Evolutionary conservation across 2,797 vertebrate species (phyloP).

Genomic region (Prionace glauca): DNA sequence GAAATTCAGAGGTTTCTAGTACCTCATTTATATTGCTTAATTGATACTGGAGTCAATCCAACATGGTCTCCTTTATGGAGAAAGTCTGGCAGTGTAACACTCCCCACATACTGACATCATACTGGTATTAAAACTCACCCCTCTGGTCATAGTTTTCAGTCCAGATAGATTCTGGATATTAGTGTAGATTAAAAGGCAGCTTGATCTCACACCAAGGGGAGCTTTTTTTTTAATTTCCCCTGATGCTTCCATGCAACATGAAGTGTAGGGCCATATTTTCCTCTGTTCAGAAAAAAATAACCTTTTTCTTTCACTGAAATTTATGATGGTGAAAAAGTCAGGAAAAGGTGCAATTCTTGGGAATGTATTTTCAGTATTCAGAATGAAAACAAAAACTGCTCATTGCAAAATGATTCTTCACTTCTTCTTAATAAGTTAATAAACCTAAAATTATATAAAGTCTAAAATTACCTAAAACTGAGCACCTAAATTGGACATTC

Average conservation of each 20-base stretch:
- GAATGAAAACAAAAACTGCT: not conserved
- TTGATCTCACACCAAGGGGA: constrained; percentile 33
- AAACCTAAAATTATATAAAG: not conserved
- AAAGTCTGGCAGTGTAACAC: constrained; percentile 15
- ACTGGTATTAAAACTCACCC: constrained; percentile 34
- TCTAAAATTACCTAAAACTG: not conserved
- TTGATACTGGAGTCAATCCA: constrained; percentile 37
- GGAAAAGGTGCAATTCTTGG: not conserved
- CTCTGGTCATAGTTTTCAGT: constrained; percentile 35
- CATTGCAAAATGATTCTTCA: not conserved
- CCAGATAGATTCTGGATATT: constrained; percentile 35
- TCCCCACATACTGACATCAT: constrained; percentile 35
- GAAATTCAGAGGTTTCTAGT: constrained; percentile 34
- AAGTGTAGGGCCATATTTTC: constrained; percentile 10
- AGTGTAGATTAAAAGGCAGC: constrained; percentile 28
- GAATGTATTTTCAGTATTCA: not conserved
- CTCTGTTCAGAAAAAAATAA: not conserved
- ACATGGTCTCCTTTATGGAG: constrained; percentile 27
- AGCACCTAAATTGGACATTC: not conserved
- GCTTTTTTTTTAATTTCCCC: constrained; percentile 25
- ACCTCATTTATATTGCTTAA: constrained; percentile 38
- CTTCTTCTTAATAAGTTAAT: not conserved
- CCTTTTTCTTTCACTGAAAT: not conserved
- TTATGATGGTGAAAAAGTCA: not conserved
- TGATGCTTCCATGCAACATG: not conserved